These are phyloP conservation scores for Theretra japonica DNA, from an alignment of 2,888 invertebrate species.

Conservation along the genomic window DNA sequence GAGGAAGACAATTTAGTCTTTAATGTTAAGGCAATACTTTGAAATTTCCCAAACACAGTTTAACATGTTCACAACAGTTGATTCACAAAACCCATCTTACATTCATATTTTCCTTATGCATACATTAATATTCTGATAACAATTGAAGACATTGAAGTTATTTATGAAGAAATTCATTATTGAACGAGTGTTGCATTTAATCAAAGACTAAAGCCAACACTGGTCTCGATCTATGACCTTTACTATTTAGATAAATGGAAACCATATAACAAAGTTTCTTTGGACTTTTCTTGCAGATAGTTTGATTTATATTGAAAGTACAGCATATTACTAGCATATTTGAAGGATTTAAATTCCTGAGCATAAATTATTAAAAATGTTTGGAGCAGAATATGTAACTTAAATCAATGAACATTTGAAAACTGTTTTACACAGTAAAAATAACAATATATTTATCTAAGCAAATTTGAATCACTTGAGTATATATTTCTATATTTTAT, in stretches of 20 bases:
- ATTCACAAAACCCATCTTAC: background rate
- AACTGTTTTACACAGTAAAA: no score
- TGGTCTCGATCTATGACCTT: background rate
- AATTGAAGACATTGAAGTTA: background rate
- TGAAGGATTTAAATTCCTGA: no score
- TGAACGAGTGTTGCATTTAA: background rate
- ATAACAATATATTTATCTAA: background rate
- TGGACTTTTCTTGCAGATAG: background rate
- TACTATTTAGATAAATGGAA: no score
- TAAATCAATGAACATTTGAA: no score
- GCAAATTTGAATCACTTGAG: constrained; percentile 2
- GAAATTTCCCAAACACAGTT: constrained; percentile 5
- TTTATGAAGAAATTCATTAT: background rate
- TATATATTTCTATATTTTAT: background rate
- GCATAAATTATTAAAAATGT: no score
- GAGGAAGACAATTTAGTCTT: constrained; percentile 48
- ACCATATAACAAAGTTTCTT: no score
- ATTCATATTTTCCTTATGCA: background rate
- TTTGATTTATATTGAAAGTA: background rate
- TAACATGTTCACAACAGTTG: background rate
- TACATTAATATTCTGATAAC: background rate
- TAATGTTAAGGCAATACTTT: background rate
- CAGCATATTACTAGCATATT: no score
- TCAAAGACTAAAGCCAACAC: background rate
- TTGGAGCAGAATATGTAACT: no score